Evolutionary conservation across 2,113 vertebrate species (phyloP), one percentile per base, ranked within the genome.

Genomic region (Lasiurus cinereus): DNA sequence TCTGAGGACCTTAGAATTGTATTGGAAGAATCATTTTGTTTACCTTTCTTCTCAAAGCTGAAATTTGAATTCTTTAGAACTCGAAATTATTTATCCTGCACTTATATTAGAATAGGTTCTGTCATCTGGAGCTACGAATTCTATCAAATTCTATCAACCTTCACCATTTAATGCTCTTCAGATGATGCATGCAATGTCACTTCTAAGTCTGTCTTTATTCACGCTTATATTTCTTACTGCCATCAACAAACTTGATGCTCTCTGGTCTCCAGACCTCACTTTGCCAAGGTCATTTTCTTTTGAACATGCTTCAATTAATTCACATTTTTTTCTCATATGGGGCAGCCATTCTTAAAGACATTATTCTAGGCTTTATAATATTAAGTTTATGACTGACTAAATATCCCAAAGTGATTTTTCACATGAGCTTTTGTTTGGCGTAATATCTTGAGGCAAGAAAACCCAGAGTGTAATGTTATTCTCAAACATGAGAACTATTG

Each of bases 401-500:
- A 88, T 88, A 18, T 92, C 12, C 29, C 67, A 50, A 92, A 16
- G 14, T 83, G 15, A 90, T 74, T 88, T 88, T 93, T 94, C 91
- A 82, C 87, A 95, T 56, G 16, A 94, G 36, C 39, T 84, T 88
- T 33, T 90, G n/a, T 76, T 88, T 77, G 18, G 8, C 8, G 8
- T 86, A 83, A 69, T 27, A 80, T n/a, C 67, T 89, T 80, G 27
- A 93, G 39, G 67, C 70, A 77, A 90, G 27, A 88, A 88, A 31
- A n/a, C 3, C 15, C 13, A 39, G 13, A 59, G 52, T 79, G 33
- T 31, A 31, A 78, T 92, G 72, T 70, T 52, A 70, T 74, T 93
- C 22, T 85, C 36, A 64, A 88, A 88, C 84, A 94, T 69, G 50
- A 96, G 36, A 27, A 80, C 70, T 86, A 80, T 94, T 96, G 93